Base-by-base conservation (phyloP, 2,113 vertebrate genomes). In the Hypanus sabinus region DNA sequence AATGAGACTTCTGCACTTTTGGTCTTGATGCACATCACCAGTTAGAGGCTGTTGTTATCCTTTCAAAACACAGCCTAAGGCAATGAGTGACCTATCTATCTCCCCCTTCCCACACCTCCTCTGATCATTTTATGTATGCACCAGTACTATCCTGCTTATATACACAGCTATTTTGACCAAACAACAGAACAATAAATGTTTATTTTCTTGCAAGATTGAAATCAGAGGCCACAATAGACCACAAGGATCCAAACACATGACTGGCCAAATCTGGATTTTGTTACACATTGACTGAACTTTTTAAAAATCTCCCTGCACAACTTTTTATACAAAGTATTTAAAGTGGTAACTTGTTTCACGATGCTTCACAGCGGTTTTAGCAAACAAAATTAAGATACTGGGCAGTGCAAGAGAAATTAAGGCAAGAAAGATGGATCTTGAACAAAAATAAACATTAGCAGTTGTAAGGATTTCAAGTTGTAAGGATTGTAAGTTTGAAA, bases 61-160 rank as follows among this genome's bases (percentile, higher is more conserved):
- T 93, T 93, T 93, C 91, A 93, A 73, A 93, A 93, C 91, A 93
- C 70, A 73, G 91, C 91, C 91, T 16, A 16, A 73, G 91, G 91
- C 91, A 73, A 46, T 55, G 18, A 73, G 68, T 30, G 68, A 75
- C 91, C 36, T 55, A 73, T 93, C 91, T 75, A 73, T 93, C 91
- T 73, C 70, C 71, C 68, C 70, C 68, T 46, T 93, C 68, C 68
- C 70, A 55, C 91, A 20, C 91, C 20, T 73, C 65, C 62, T 33
- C 70, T 73, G 68, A 73, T 93, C 65, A 30, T 75, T 38, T 93
- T 33, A 55, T 93, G 73, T 75, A 93, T 30, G 55, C 70, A 30
- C 36, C 62, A 10, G 60, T 46, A 70, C 65, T 93, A 10, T 70
- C 91, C 33, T 93, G 90, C 90, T 73, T 73, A 71, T 73, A 46